These are phyloP conservation scores for Rhynchonycteris naso DNA, from an alignment of 2,797 vertebrate species.

Conservation along the genomic window DNA sequence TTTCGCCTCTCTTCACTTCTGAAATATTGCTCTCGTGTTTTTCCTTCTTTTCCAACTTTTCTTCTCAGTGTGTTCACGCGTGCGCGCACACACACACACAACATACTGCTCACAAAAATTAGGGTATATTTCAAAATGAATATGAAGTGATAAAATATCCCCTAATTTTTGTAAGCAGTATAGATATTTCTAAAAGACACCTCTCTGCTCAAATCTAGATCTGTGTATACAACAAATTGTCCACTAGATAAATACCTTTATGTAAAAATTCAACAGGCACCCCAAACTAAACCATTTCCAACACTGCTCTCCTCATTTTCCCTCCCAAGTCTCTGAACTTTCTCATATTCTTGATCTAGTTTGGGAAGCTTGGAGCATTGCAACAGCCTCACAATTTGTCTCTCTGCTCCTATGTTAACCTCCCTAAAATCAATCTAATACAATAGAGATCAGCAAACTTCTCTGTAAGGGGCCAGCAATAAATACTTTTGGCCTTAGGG, in stretches of 20 bases:
- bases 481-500: slow-evolving; percentile 8
- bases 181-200: neutral
- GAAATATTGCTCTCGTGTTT: neutral
- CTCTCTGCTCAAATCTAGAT: neutral
- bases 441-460: neutral
- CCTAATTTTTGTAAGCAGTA: too few species aligned
- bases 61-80: neutral
- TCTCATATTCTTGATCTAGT: slow-evolving; percentile 4
- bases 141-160: too few species aligned
- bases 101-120: too few species aligned
- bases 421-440: slow-evolving; percentile 27
- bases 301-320: neutral
- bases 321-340: neutral
- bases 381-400: neutral
- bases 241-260: neutral
- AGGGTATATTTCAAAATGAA: too few species aligned
- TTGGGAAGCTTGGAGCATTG: neutral
- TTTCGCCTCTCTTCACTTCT: neutral
- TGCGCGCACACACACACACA: neutral
- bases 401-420: neutral
- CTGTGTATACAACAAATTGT: neutral
- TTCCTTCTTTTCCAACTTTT: slow-evolving; percentile 38
- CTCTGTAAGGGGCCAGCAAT: neutral
- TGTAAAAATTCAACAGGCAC: neutral
- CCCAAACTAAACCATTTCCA: neutral